Percentiles rank a stretch among this genome's conserved stretches.
Conservation (phyloP, 2,888 invertebrate genomes). For the Meganola albula region DNA sequence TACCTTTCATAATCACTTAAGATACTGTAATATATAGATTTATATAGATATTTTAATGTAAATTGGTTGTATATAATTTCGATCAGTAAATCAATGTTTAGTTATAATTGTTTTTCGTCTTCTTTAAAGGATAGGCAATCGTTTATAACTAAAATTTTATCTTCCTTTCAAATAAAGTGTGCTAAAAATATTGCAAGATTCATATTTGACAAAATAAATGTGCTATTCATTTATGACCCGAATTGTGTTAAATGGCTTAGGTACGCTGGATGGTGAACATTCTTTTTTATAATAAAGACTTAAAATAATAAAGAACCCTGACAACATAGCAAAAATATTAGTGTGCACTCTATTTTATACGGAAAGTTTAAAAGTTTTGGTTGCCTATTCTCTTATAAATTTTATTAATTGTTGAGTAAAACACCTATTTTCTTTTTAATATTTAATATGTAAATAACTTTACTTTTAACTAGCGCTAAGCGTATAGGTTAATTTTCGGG, state of each 20-base stretch:
- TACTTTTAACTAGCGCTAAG: constrained; percentile 51
- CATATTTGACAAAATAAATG: no score
- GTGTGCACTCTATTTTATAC: no score
- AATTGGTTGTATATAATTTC: constrained; percentile 74
- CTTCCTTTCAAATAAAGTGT: no score
- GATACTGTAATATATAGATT: constrained; percentile 39
- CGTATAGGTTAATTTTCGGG: constrained; percentile 47
- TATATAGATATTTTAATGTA: constrained; percentile 49
- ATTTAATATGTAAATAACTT: constrained; percentile 46
- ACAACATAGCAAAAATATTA: no score
- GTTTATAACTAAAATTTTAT: no score
- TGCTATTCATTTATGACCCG: no score
- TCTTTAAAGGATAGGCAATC: no score
- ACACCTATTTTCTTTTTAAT: constrained; percentile 25
- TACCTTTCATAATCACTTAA: constrained; percentile 26
- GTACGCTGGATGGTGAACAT: no score
- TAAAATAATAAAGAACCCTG: no score
- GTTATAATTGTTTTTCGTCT: constrained; percentile 25
- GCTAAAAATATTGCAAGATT: no score
- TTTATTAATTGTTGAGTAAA: constrained; percentile 31
- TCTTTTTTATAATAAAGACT: no score
- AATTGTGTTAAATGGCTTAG: no score
- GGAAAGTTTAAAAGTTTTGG: constrained; percentile 12
- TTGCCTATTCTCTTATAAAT: constrained; percentile 21
- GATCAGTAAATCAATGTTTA: constrained; percentile 39